phyloP scores from a whole-genome alignment of 35 echinoderm and acorn worm genomes.

The Apostichopus japonicus region DNA sequence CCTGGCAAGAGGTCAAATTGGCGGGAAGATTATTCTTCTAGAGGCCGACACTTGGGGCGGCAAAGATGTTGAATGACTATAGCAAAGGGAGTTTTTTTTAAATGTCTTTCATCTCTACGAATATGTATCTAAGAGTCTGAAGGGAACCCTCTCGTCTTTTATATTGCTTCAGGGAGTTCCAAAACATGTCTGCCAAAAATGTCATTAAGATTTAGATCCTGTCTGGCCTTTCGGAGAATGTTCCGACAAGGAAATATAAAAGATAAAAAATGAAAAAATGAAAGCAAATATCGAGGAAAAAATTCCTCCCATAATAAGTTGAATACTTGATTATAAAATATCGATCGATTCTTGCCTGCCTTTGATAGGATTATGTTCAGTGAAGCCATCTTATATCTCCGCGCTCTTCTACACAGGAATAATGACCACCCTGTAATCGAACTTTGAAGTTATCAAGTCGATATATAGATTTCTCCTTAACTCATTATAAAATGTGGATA shows the following conservation, averaged over 20 bases:
- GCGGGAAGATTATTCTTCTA: not conserved
- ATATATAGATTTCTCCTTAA: too few species aligned
- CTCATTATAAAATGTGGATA: too few species aligned
- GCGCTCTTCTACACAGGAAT: too few species aligned
- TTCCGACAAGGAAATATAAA: not conserved
- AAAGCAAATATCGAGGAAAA: too few species aligned
- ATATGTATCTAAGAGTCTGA: not conserved
- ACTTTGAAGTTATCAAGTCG: too few species aligned
- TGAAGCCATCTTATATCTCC: too few species aligned
- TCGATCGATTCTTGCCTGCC: too few species aligned
- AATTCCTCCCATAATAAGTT: too few species aligned
- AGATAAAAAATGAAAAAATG: not conserved
- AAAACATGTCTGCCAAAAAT: not conserved
- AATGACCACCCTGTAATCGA: too few species aligned
- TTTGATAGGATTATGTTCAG: too few species aligned
- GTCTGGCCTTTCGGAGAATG: not conserved
- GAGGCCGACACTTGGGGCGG: not conserved
- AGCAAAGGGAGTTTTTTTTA: not conserved
- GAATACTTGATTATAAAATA: too few species aligned
- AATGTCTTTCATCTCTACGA: not conserved
- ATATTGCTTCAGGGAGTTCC: not conserved
- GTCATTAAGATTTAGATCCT: not conserved
- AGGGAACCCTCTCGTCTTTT: not conserved
- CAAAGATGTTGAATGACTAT: not conserved
- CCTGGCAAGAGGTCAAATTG: not conserved